Percentiles rank a stretch among this genome's conserved stretches.
Conservation (phyloP, 2,113 vertebrate genomes). For the Clupea harengus region DNA sequence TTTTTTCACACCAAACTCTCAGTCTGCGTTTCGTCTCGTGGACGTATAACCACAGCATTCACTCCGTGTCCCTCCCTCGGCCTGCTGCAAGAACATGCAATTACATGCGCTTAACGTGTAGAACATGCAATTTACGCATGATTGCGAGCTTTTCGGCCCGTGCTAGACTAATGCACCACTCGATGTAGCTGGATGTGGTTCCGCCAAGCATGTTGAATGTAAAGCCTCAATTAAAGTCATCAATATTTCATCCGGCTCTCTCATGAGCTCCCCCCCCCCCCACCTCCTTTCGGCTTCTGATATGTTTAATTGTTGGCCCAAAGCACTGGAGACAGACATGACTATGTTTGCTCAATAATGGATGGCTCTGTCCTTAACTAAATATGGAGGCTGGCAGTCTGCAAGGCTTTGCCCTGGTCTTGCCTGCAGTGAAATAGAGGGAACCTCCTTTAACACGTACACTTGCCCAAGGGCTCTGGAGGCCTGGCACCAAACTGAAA, state of each 20-base stretch:
- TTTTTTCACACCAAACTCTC: not conserved
- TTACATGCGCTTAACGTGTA: constrained; percentile 64
- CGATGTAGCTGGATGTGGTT: constrained; percentile 58
- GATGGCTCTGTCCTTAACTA: constrained; percentile 66
- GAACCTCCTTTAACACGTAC: constrained; percentile 30
- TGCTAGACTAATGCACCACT: constrained; percentile 48
- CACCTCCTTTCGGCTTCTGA: constrained; percentile 54
- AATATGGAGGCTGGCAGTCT: constrained; percentile 65
- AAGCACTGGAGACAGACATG: constrained; percentile 72
- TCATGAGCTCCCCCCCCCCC: constrained; percentile 53
- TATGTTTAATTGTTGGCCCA: constrained; percentile 76
- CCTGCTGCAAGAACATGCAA: constrained; percentile 33
- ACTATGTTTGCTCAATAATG: constrained; percentile 75
- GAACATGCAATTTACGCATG: constrained; percentile 67
- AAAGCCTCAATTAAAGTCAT: constrained; percentile 76
- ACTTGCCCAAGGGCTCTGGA: constrained; percentile 29
- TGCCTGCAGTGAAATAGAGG: constrained; percentile 47
- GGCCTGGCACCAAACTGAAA: constrained; percentile 41
- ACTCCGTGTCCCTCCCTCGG: not conserved
- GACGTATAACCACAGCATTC: not conserved
- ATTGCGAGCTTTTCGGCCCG: constrained; percentile 44
- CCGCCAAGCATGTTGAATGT: constrained; percentile 67
- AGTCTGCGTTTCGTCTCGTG: not conserved
- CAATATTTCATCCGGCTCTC: constrained; percentile 72
- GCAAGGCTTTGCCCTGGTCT: constrained; percentile 41